Base-by-base conservation (phyloP, 2,797 vertebrate genomes). In the Apogon hyalosoma region DNA sequence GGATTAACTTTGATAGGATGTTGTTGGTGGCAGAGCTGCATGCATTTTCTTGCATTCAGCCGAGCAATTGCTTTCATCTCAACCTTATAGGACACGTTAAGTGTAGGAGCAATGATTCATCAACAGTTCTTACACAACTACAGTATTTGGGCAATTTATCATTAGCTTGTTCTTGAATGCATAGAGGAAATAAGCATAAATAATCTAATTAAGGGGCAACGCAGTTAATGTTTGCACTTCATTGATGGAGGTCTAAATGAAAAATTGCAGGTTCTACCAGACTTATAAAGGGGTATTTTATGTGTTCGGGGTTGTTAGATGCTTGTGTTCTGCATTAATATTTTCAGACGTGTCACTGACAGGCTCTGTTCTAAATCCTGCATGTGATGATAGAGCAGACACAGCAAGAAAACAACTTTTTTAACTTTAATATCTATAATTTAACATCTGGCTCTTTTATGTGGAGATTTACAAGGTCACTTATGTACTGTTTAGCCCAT, bases 71-170 rank as follows among this genome's bases (percentile, higher is more conserved):
- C 60, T 74, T 79, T 75, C 47, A 78, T 79, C 73, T 50, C 40
- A 74, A 65, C 61, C 46, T 76, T 45, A 64, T 55, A 50, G 49
- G 71, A 66, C 41, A 55, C 10, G 28, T 83, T 83, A 51, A 74
- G 78, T 87, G 65, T 71, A 52, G 62, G 42, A 77, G 52, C 65
- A 73, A 71, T 77, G 68, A 87, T 82, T 86, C 80, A 86, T 90
- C 79, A 84, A 58, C 63, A 77, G 73, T 83, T 73, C 85, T 82
- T 75, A 79, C 53, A 69, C 48, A 73, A 55, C 70, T 70, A 45
- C 75, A 45, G 57, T 70, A 61, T 56, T 70, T 50, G 11, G 19
- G 50, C 33, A 58, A 73, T 80, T 73, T 66, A 83, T 87, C 70
- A 80, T 56, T 9, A 7, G 50, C 43, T 13, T 24, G 47, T 19